Conservation (phyloP, 2,888 invertebrate genomes). For the Pseudococcus jackbeardsleyi region DNA sequence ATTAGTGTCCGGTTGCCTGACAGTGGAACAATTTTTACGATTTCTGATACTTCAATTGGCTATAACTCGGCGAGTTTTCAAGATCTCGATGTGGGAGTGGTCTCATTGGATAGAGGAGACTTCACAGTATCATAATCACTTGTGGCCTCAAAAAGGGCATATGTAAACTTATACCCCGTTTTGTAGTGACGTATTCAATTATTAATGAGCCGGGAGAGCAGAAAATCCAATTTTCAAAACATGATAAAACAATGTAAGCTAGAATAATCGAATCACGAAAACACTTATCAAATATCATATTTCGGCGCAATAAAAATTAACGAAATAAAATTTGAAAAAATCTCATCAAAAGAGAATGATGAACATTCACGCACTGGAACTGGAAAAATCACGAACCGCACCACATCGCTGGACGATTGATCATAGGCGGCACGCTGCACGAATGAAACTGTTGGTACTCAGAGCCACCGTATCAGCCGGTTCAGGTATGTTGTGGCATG, state of each 20-base stretch:
- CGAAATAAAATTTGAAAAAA: neutral
- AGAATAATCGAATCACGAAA: slow-evolving; percentile 8
- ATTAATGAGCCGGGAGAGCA: slow-evolving; percentile 23
- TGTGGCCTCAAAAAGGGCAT: too few species aligned
- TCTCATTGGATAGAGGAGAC: too few species aligned
- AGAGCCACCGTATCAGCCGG: neutral
- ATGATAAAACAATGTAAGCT: slow-evolving; percentile 1
- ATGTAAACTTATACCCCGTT: too few species aligned
- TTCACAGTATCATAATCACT: too few species aligned
- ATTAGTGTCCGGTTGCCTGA: too few species aligned
- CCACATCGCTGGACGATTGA: slow-evolving; percentile 10
- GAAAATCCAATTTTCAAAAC: slow-evolving; percentile 59
- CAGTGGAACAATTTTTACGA: too few species aligned
- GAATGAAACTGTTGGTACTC: slow-evolving; percentile 48
- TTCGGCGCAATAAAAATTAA: neutral
- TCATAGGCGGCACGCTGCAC: slow-evolving; percentile 21
- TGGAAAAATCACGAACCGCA: slow-evolving; percentile 30
- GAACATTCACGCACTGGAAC: slow-evolving; percentile 15
- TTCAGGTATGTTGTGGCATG: slow-evolving; percentile 45
- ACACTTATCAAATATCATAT: slow-evolving; percentile 50
- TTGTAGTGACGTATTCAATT: too few species aligned
- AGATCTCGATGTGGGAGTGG: too few species aligned
- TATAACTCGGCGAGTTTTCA: too few species aligned
- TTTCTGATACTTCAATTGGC: too few species aligned
- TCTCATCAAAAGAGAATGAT: neutral